Base-by-base conservation (phyloP, 2,113 vertebrate genomes). In the Elephas maximus region DNA sequence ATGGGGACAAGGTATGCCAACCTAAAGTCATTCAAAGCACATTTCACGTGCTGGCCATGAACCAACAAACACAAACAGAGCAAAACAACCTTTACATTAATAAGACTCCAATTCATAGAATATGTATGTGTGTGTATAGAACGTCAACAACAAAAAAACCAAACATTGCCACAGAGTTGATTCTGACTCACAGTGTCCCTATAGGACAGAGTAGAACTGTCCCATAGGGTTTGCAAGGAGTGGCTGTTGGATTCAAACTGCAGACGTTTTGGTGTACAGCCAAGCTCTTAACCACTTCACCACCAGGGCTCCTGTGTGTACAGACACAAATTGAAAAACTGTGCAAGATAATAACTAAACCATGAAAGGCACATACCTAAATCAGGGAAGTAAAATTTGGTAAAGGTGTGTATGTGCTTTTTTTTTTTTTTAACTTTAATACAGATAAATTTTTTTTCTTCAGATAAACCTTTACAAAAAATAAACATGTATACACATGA, bases 51-150 rank as follows among this genome's bases (percentile, higher is more conserved):
- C 30, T 89, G 60, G 74, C 51, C 62, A 37, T 33, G 74, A 89
- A 37, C 26, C 73, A 80, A 24, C 9, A 86, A 45, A 77, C 18
- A 90, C 11, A 78, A 88, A 45, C 51, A 79, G 67, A 78, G 81
- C 10, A 87, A 62, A 82, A 76, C 57, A 76, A 51, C 74, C n/a
- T 37, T 45, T 63, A 37, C 3, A 53, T 71, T 41, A 23, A 37
- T 6, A 90, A 89, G 51, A 82, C 71, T 89, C 62, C 7, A 81
- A 60, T 45, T 93, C 86, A 82, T 28, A 78, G 44, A 84, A 96
- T 80, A 60, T 67, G 7, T 37, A 37, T 76, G 44, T 74, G 1
- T 73, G 6, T 91, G 24, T 51, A 79, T 48, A 48, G 48, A 48
- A 48, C 48, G 37, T 37, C 37, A 48, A 48, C 7, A 48, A 48